Conservation (phyloP, 1,140 invertebrate genomes). For the Ylistrum balloti region DNA sequence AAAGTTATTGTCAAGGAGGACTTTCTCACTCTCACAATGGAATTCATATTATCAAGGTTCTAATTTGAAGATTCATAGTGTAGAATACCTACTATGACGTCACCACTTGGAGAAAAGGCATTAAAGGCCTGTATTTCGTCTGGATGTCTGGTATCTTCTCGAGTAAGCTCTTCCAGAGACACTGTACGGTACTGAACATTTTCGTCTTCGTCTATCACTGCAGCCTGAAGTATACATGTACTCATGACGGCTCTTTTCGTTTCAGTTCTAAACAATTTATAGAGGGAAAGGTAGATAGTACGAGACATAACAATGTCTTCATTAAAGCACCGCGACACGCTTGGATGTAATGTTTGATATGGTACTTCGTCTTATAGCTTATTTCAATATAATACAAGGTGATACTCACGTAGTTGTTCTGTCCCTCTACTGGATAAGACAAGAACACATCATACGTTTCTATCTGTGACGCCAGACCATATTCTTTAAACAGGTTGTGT, state of each 20-base stretch:
- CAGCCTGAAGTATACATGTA: neutral
- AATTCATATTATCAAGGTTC: neutral
- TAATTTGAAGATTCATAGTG: neutral
- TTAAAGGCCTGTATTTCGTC: conserved; percentile 58
- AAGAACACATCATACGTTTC: conserved; percentile 60
- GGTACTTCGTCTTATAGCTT: too few species aligned
- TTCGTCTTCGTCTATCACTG: neutral
- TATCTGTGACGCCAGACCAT: conserved; percentile 54
- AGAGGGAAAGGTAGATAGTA: too few species aligned
- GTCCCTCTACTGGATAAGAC: conserved; percentile 57
- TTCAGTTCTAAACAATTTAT: too few species aligned
- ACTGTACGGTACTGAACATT: neutral
- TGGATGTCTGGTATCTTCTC: neutral
- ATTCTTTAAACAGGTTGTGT: conserved; percentile 32
- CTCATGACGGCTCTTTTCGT: too few species aligned
- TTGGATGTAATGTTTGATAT: too few species aligned
- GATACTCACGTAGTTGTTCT: conserved; percentile 54
- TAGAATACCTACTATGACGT: conserved; percentile 53
- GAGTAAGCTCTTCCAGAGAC: neutral
- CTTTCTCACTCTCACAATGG: too few species aligned
- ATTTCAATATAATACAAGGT: too few species aligned
- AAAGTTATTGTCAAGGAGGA: too few species aligned
- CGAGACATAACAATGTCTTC: too few species aligned
- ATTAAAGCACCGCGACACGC: too few species aligned
- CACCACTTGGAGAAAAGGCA: conserved; percentile 65